These are phyloP conservation scores for Danio kyathit DNA, from an alignment of 2,797 vertebrate species.

Conservation along the genomic window DNA sequence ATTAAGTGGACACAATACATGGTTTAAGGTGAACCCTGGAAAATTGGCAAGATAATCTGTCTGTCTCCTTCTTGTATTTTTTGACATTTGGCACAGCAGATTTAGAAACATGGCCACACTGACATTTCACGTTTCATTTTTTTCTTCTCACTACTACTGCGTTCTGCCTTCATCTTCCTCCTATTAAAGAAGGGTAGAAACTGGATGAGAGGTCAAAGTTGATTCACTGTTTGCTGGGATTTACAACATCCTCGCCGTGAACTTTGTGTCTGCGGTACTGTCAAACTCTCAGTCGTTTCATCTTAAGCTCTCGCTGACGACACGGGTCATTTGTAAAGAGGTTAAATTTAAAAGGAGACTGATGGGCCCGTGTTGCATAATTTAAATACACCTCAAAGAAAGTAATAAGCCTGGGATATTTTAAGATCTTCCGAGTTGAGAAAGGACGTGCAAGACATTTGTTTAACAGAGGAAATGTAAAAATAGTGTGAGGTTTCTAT, in stretches of 20 bases:
- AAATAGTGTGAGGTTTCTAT: no score
- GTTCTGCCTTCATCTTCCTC: background rate
- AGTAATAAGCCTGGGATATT: constrained; percentile 3
- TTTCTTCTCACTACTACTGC: background rate
- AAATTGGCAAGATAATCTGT: constrained; percentile 6
- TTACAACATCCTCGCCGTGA: background rate
- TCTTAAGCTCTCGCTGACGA: constrained; percentile 1
- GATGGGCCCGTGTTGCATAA: background rate
- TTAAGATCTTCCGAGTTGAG: no score
- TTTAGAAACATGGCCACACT: background rate
- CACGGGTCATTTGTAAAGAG: background rate
- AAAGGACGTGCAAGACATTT: no score
- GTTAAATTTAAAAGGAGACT: background rate
- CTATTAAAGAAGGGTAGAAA: background rate
- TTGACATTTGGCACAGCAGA: constrained; percentile 18
- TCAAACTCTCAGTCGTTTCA: background rate
- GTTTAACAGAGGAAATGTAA: no score
- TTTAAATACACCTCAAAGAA: background rate
- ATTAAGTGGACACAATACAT: background rate
- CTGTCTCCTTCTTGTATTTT: background rate
- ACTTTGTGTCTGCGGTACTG: background rate
- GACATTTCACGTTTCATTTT: constrained; percentile 1
- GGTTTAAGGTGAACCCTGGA: background rate
- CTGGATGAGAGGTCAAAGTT: background rate
- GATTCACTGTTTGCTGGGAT: background rate